Evolutionary conservation across 2,797 vertebrate species (phyloP).

Genomic region (Catostomus latipinnis): DNA sequence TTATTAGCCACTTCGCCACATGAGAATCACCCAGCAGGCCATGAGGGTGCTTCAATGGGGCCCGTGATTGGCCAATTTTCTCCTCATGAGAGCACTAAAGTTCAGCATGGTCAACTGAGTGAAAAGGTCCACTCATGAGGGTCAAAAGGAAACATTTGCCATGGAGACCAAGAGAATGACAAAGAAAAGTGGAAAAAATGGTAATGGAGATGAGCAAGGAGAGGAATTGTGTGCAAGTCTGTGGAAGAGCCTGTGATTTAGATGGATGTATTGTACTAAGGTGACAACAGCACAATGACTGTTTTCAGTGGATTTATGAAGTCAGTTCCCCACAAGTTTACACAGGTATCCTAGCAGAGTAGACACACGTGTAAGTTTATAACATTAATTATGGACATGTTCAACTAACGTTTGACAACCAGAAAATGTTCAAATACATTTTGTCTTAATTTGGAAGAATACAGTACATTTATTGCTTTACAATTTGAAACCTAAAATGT

Average conservation of each 20-base stretch:
- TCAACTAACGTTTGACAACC: too few relatives aligned
- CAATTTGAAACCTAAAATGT: too few relatives aligned
- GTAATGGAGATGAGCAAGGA: slow-evolving; percentile 14
- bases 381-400: too few relatives aligned
- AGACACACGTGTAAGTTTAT: too few relatives aligned
- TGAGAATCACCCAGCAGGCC: slow-evolving; percentile 38
- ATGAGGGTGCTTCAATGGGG: slow-evolving; percentile 17
- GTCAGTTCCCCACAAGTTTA: too few relatives aligned
- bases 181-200: slow-evolving; percentile 14
- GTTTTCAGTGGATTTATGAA: slow-evolving; percentile 1
- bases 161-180: slow-evolving; percentile 18
- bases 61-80: slow-evolving; percentile 28
- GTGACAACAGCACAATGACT: slow-evolving; percentile 27
- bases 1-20: slow-evolving; percentile 33
- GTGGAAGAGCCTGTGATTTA: slow-evolving; percentile 37
- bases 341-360: too few relatives aligned
- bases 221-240: slow-evolving; percentile 17
- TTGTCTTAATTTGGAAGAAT: too few relatives aligned
- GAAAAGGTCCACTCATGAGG: slow-evolving; percentile 33
- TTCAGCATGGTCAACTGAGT: slow-evolving; percentile 29
- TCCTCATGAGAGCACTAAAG: slow-evolving; percentile 26
- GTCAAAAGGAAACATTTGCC: slow-evolving; percentile 33
- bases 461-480: too few relatives aligned
- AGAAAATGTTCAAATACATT: too few relatives aligned
- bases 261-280: slow-evolving; percentile 26